Conservation (phyloP, 2,113 vertebrate genomes). For the Heterotis niloticus region DNA sequence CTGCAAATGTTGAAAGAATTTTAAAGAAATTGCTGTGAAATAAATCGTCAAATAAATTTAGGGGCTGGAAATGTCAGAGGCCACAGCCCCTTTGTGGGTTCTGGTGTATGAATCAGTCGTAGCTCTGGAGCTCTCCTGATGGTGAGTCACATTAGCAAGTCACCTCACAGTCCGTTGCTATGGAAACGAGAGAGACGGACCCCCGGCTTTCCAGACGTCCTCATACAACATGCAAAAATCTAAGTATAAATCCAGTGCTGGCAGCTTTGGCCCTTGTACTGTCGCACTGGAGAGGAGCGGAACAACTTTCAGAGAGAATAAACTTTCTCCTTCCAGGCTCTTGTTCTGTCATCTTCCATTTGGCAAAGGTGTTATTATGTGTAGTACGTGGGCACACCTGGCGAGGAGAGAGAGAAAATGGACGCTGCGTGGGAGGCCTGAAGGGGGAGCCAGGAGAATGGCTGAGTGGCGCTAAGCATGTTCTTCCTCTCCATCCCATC, state of each 20-base stretch:
- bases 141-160: neutral
- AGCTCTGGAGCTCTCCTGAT: neutral
- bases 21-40: neutral
- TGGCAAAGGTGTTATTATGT: neutral
- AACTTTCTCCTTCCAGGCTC: constrained; percentile 11
- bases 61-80: neutral
- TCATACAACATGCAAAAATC: constrained; percentile 10
- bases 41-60: neutral
- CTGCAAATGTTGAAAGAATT: neutral
- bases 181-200: constrained; percentile 17
- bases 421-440: neutral
- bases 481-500: no score
- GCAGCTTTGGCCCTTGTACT: neutral
- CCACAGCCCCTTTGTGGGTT: neutral
- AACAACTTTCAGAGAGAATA: neutral
- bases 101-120: neutral
- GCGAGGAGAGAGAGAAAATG: neutral
- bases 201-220: neutral
- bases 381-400: neutral
- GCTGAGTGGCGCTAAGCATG: no score
- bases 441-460: neutral
- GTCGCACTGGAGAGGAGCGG: constrained; percentile 4
- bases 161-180: constrained; percentile 6
- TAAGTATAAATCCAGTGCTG: neutral
- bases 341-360: constrained; percentile 16